Conservation (phyloP, 2,888 invertebrate species). For the Acronicta aceris region DNA sequence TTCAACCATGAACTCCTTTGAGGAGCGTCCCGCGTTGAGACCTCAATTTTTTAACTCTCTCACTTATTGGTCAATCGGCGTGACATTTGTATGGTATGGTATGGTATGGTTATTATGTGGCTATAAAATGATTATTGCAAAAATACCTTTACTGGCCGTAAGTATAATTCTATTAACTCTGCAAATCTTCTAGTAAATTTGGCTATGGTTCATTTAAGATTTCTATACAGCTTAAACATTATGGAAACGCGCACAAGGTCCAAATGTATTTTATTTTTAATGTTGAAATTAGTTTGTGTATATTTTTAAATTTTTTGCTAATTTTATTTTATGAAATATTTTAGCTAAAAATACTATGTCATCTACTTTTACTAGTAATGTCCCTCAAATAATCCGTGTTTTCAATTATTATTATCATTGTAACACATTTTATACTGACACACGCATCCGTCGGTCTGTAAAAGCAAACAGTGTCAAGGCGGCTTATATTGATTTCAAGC, state of each 20-base stretch:
- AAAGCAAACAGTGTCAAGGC: conserved; percentile 85
- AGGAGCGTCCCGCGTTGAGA: conserved; percentile 86
- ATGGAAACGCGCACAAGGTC: conserved; percentile 6
- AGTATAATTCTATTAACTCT: too few relatives aligned
- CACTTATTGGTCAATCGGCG: conserved; percentile 86
- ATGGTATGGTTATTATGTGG: conserved; percentile 74
- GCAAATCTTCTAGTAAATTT: too few relatives aligned
- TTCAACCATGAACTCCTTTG: conserved; percentile 89
- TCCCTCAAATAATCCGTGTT: conserved; percentile 57
- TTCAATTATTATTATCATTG: conserved; percentile 70
- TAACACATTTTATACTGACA: conserved; percentile 74
- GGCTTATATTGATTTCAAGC: conserved; percentile 82
- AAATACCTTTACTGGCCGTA: conserved; percentile 53
- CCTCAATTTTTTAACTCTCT: conserved; percentile 88
- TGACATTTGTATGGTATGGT: conserved; percentile 84
- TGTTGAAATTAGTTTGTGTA: conserved; percentile 16
- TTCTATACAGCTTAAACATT: conserved; percentile 9
- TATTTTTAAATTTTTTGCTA: conserved; percentile 13
- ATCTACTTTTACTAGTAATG: conserved; percentile 31
- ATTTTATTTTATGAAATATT: neutral
- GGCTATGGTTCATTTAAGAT: conserved; percentile 18
- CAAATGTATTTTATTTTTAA: conserved; percentile 10
- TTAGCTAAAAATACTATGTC: conserved; percentile 21
- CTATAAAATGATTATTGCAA: conserved; percentile 71
- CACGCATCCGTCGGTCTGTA: conserved; percentile 77